Evolutionary conservation across 2,797 vertebrate species (phyloP), one percentile per base, ranked within the genome.

Genomic region (Kryptolebias ocellatus): DNA sequence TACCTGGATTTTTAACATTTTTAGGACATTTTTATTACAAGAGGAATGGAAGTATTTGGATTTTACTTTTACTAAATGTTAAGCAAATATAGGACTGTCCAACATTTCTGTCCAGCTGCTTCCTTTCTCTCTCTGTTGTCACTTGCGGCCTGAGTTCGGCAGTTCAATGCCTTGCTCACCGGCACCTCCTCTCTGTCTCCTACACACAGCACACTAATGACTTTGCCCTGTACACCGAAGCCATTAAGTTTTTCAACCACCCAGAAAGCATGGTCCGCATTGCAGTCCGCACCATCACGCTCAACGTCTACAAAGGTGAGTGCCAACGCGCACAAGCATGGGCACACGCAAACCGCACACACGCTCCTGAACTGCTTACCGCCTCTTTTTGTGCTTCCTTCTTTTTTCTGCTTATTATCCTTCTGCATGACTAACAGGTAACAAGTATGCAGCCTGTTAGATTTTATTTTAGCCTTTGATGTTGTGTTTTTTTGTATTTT

Each of bases 221-320:
- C 93, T 99, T 99, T 92, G 97, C 98, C 93, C 94, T 99, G 86
- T 99, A 99, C 93, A 99, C 98, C 68, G 98, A 99, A 94, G 98
- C 98, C 90, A 99, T 99, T 92, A 99, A 99, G 83, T 99, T 99
- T 94, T 99, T 99, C 94, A 99, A 99, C 93, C 98, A 99, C 85
- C 96, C 98, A 2, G 98, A 99, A 90, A 99, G 97, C 93, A 99
- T 99, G 98, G 98, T 99, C 88, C 95, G 98, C 90, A 98, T 99
- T 80, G 98, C 98, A 52, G 98, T 99, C 82, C 95, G 98, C 87
- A 99, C 97, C 77, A 99, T 99, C 93, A 99, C 98, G 16, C 94
- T 99, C 87, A 99, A 99, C 54, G 97, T 99, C 81, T 99, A 99
- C 86, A 98, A 99, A 98, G 98, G 98, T 99, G 93, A 92, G 95